These are phyloP conservation scores for Catocala sponsa DNA, from an alignment of 2,888 invertebrate genomes.

Conservation along the genomic window DNA sequence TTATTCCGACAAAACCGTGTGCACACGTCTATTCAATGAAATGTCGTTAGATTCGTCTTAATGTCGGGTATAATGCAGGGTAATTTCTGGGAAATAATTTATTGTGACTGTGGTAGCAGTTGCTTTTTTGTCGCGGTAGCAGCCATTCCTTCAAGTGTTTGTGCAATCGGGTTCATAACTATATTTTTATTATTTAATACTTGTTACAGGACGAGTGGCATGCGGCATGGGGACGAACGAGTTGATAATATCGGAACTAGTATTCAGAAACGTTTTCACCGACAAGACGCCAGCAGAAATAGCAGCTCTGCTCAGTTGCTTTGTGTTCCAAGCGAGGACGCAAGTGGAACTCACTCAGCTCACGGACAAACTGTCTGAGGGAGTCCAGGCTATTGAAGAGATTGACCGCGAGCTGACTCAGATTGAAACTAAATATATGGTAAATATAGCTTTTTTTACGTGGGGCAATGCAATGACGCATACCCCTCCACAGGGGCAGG, in stretches of 20 bases:
- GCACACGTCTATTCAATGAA: no score
- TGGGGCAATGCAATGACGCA: no score
- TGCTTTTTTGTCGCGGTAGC: no score
- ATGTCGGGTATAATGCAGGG: no score
- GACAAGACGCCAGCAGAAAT: conserved; percentile 96
- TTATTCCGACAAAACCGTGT: no score
- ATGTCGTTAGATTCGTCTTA: no score
- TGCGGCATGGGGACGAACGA: conserved; percentile 91
- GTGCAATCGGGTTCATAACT: not conserved
- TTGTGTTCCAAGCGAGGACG: conserved; percentile 96
- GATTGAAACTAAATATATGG: conserved; percentile 90
- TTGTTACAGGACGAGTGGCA: conserved; percentile 71
- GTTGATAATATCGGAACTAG: conserved; percentile 97
- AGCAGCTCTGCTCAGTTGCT: conserved; percentile 96
- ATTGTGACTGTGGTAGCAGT: no score
- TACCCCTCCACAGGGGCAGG: no score
- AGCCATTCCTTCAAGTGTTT: no score
- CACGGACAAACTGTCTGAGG: conserved; percentile 88
- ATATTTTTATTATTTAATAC: not conserved
- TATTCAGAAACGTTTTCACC: conserved; percentile 96
- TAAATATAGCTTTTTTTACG: conserved; percentile 62
- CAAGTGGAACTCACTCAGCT: conserved; percentile 87
- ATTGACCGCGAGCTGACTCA: conserved; percentile 91
- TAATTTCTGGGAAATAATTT: no score
- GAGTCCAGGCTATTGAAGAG: conserved; percentile 90